A percentile compares a stretch with the other conserved stretches of the same genome.
These are phyloP conservation scores for Thunnus thynnus DNA, from an alignment of 2,113 vertebrate genomes.

Conservation along the genomic window DNA sequence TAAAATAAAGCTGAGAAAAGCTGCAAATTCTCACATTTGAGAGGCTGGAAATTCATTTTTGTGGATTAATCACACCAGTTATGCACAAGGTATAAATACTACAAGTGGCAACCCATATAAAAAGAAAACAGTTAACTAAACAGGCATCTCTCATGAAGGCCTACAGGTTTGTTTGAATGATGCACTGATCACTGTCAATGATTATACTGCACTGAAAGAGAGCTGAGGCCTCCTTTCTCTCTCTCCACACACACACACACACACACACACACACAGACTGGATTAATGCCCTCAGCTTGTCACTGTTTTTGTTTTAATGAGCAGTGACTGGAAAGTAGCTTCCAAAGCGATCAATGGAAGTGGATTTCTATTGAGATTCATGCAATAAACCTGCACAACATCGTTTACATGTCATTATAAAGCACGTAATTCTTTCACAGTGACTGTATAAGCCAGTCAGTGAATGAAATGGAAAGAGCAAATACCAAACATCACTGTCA, in stretches of 20 bases:
- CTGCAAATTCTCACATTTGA: too few species aligned
- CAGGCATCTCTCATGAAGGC: neutral
- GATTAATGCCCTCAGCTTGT: neutral
- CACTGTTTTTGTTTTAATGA: neutral
- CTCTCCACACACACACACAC: neutral
- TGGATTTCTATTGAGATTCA: neutral
- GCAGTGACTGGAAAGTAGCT: neutral
- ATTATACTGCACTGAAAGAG: constrained; percentile 25
- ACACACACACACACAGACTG: constrained; percentile 14
- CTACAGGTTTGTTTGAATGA: constrained; percentile 13
- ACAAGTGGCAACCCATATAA: neutral
- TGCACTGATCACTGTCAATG: constrained; percentile 39
- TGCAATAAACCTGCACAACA: neutral
- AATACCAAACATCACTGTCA: neutral
- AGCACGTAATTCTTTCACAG: neutral
- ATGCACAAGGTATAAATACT: neutral
- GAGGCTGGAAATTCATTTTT: too few species aligned
- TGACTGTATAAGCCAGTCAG: neutral
- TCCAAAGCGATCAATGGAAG: neutral
- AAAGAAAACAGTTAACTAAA: constrained; percentile 5
- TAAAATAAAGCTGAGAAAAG: neutral
- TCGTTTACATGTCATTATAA: neutral
- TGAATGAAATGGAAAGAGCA: neutral
- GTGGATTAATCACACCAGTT: too few species aligned
- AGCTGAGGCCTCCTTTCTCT: neutral